Evolutionary conservation across 2,888 invertebrate genomes (phyloP).

Genomic region (Gonocerus acuteangulatus): DNA sequence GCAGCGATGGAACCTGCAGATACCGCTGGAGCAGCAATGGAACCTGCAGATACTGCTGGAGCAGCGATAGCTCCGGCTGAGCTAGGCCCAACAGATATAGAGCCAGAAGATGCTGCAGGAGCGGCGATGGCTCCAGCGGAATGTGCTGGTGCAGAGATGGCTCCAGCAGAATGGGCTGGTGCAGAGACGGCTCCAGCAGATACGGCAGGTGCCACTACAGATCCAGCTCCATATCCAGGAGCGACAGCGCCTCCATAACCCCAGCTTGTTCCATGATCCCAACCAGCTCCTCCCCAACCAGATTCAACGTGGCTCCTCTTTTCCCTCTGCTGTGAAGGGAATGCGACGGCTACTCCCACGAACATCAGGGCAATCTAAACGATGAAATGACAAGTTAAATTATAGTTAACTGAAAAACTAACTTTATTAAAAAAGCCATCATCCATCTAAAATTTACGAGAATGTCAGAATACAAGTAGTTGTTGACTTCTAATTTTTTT

Average conservation of each 20-base stretch:
- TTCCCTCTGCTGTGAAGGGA: too few relatives aligned
- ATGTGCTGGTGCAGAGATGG: background rate
- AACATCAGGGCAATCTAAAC: too few relatives aligned
- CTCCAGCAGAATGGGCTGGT: background rate
- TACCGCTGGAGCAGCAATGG: slow-evolving; percentile 4
- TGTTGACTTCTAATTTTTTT: too few relatives aligned
- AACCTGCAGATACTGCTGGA: background rate
- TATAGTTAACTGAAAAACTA: too few relatives aligned
- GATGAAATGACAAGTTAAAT: too few relatives aligned
- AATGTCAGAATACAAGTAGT: too few relatives aligned
- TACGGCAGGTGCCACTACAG: background rate
- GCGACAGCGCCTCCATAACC: background rate
- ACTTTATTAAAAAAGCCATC: too few relatives aligned
- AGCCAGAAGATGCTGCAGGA: background rate
- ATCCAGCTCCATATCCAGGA: background rate
- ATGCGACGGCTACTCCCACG: too few relatives aligned
- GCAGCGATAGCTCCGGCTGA: background rate
- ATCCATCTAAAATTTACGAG: too few relatives aligned
- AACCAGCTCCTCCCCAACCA: too few relatives aligned
- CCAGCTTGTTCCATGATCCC: too few relatives aligned
- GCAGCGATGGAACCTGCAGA: slow-evolving; percentile 1
- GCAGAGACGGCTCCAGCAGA: background rate
- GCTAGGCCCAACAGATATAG: background rate
- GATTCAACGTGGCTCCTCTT: too few relatives aligned
- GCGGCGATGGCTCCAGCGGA: background rate